phyloP scores from a whole-genome alignment of 2,888 invertebrate genomes.

The Nephrotoma guestfalica region DNA sequence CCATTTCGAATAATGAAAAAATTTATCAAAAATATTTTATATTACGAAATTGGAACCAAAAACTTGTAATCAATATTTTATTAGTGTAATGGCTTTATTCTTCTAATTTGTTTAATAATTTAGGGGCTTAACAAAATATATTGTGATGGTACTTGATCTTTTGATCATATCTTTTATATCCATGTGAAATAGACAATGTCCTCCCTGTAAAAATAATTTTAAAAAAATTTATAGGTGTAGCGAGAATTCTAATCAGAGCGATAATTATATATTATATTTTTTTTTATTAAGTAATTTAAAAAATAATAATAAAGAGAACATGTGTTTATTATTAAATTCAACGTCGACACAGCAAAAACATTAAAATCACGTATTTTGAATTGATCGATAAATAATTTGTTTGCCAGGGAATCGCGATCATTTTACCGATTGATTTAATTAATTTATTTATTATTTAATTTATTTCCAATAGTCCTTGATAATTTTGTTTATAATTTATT shows the following conservation, averaged over 20 bases:
- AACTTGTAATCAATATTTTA: neutral
- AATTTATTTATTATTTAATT: conserved; percentile 1
- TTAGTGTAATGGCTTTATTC: neutral
- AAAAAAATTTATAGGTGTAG: neutral
- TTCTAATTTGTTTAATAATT: neutral
- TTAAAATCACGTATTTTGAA: neutral
- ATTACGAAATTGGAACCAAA: neutral
- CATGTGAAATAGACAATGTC: neutral
- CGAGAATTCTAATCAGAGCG: neutral
- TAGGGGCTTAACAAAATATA: neutral
- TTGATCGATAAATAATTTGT: neutral
- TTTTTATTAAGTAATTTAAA: neutral
- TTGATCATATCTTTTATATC: neutral
- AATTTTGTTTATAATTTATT: conserved; percentile 7
- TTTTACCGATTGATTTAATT: conserved; percentile 5
- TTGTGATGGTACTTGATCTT: neutral
- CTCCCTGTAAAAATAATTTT: neutral
- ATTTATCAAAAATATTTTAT: neutral
- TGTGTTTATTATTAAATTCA: neutral
- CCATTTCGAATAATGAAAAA: neutral
- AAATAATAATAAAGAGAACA: neutral
- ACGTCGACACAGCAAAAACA: neutral
- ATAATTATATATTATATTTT: neutral
- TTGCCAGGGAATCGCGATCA: conserved; percentile 11
- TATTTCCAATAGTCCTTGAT: conserved; percentile 7